Evolutionary conservation across 2,888 invertebrate species (phyloP).

Genomic region (Mythimna lalbum): DNA sequence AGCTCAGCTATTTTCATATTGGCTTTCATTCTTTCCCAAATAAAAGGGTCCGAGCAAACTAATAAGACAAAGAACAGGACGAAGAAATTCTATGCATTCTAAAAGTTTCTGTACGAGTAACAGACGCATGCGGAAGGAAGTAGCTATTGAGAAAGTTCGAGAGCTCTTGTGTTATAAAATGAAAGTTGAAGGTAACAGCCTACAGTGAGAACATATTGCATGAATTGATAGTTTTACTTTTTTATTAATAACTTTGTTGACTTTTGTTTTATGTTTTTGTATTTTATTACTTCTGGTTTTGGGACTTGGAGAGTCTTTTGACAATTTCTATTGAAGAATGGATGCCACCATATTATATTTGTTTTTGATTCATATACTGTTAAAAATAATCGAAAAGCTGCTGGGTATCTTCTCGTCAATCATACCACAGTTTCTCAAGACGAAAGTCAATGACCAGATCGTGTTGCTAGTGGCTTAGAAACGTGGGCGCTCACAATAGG

Average conservation of each 20-base stretch:
- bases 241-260: background rate
- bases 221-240: conserved; percentile 3
- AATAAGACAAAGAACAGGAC: conserved; percentile 4
- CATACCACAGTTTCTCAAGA: too few relatives aligned
- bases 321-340: too few relatives aligned
- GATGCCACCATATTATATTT: too few relatives aligned
- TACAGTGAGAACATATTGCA: conserved; percentile 24
- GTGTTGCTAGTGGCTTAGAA: too few relatives aligned
- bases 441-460: too few relatives aligned
- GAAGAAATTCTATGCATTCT: conserved; percentile 46
- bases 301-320: too few relatives aligned
- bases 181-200: conserved; percentile 41
- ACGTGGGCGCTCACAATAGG: too few relatives aligned
- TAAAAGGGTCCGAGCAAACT: conserved; percentile 13
- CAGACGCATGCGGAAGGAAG: conserved; percentile 37
- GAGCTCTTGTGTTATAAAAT: conserved; percentile 47
- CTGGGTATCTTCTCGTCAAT: too few relatives aligned
- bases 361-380: too few relatives aligned
- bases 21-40: background rate
- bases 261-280: too few relatives aligned
- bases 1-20: conserved; percentile 1
- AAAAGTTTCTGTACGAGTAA: conserved; percentile 47
- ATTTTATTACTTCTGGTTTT: too few relatives aligned
- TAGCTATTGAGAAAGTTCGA: conserved; percentile 52
- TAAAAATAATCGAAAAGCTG: too few relatives aligned